Percentiles rank a stretch among this genome's conserved stretches.
Conservation (phyloP, 2,113 vertebrate genomes). For the Acanthochromis polyacanthus region DNA sequence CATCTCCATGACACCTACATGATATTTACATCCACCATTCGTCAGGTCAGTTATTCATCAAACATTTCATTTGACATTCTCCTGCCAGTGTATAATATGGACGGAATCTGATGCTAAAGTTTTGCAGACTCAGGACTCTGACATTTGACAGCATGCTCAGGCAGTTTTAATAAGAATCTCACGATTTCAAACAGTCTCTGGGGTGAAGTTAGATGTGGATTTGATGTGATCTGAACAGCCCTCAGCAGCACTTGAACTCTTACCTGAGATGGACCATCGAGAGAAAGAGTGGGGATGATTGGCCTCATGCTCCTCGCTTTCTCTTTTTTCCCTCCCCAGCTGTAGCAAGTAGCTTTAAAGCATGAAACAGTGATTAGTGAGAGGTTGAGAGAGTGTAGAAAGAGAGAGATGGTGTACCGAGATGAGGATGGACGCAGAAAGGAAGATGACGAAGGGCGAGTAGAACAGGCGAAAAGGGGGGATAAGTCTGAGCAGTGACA, state of each 20-base stretch:
- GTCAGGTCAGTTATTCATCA: conserved; percentile 24
- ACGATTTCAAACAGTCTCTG: conserved; percentile 50
- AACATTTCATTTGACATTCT: conserved; percentile 46
- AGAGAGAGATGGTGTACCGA: conserved; percentile 37
- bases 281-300: conserved; percentile 18
- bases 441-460: conserved; percentile 3
- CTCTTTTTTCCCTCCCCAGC: background rate
- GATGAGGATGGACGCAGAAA: conserved; percentile 50
- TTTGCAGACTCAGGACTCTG: conserved; percentile 40
- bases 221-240: conserved; percentile 62
- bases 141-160: conserved; percentile 46
- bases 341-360: conserved; percentile 63
- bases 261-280: conserved; percentile 59
- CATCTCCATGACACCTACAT: background rate
- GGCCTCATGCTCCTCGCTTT: conserved; percentile 8
- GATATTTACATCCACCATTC: conserved; percentile 18
- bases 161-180: conserved; percentile 58
- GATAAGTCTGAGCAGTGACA: conserved; percentile 34
- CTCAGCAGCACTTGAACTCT: conserved; percentile 62
- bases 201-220: conserved; percentile 56
- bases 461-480: conserved; percentile 14
- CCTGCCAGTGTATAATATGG: conserved; percentile 6
- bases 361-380: conserved; percentile 66
- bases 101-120: conserved; percentile 20
- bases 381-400: conserved; percentile 33